Evolutionary conservation across 2,113 vertebrate species (phyloP).

Genomic region (Melierax canorus): DNA sequence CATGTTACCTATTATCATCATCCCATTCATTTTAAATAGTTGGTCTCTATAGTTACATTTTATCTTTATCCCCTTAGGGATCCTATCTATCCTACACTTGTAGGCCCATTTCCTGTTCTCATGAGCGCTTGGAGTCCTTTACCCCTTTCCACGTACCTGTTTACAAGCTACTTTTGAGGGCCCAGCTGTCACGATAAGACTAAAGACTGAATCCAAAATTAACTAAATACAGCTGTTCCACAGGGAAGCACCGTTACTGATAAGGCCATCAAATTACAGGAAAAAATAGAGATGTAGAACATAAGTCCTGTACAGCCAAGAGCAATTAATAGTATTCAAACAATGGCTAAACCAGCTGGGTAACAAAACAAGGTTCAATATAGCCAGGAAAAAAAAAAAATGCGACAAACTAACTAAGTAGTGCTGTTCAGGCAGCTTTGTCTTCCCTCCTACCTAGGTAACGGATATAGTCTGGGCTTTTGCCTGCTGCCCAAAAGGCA

Average conservation of each 20-base stretch:
- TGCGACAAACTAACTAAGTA: not conserved
- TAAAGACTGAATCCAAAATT: not conserved
- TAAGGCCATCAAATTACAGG: slow-evolving; percentile 24
- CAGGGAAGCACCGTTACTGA: not conserved
- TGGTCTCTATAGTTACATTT: not conserved
- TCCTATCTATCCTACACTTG: not conserved
- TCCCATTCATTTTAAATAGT: not conserved
- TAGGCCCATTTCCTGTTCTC: not conserved
- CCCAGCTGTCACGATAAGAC: not conserved
- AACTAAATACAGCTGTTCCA: slow-evolving; percentile 11
- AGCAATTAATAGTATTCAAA: not conserved
- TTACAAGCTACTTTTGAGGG: not conserved
- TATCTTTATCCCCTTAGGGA: not conserved
- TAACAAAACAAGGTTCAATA: not conserved
- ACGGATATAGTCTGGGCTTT: not conserved
- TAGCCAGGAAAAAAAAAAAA: not conserved
- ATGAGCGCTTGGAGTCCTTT: not conserved
- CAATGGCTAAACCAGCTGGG: slow-evolving; percentile 12
- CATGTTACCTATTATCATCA: not conserved
- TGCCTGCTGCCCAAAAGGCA: not conserved
- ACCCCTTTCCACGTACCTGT: not conserved
- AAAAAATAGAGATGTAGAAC: slow-evolving; percentile 44
- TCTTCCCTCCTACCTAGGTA: not conserved
- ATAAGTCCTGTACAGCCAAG: not conserved
- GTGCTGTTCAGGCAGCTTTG: not conserved